Evolutionary conservation across 1,140 invertebrate genomes (phyloP).

Genomic region (Halictus rubicundus): DNA sequence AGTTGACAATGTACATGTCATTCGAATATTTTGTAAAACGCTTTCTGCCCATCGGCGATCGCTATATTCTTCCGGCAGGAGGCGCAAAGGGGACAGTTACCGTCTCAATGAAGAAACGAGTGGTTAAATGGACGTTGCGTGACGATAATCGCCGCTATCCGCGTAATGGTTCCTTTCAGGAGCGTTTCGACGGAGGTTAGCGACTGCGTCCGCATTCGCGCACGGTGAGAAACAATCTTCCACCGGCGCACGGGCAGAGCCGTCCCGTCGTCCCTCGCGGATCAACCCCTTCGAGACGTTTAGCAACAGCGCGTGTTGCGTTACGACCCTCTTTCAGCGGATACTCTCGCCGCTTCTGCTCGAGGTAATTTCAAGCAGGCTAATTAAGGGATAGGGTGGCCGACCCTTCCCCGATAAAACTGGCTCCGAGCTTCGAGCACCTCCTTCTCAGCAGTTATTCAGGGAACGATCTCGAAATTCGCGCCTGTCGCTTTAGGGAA

Average conservation of each 20-base stretch:
- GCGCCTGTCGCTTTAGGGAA: background rate
- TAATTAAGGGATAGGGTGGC: slow-evolving; percentile 14
- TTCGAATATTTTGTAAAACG: no score
- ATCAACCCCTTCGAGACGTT: slow-evolving; percentile 15
- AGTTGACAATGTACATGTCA: no score
- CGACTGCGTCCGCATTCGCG: background rate
- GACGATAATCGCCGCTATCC: no score
- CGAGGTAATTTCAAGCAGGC: slow-evolving; percentile 23
- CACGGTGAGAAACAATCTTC: background rate
- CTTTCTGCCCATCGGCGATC: no score
- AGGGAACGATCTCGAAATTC: background rate
- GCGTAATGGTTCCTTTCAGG: background rate
- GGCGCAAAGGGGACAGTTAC: no score
- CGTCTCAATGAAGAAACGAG: no score
- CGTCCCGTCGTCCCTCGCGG: background rate
- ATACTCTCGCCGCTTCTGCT: slow-evolving; percentile 10
- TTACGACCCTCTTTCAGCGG: background rate
- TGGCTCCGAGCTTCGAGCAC: background rate
- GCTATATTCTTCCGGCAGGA: no score
- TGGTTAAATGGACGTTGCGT: no score
- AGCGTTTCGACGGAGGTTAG: background rate
- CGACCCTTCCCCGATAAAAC: slow-evolving; percentile 6
- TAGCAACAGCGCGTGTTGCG: background rate
- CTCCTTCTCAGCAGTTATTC: slow-evolving; percentile 4
- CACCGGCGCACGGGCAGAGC: background rate